Evolutionary conservation across 2,113 vertebrate genomes (phyloP).

Genomic region (Nothocercus nigrocapillus): DNA sequence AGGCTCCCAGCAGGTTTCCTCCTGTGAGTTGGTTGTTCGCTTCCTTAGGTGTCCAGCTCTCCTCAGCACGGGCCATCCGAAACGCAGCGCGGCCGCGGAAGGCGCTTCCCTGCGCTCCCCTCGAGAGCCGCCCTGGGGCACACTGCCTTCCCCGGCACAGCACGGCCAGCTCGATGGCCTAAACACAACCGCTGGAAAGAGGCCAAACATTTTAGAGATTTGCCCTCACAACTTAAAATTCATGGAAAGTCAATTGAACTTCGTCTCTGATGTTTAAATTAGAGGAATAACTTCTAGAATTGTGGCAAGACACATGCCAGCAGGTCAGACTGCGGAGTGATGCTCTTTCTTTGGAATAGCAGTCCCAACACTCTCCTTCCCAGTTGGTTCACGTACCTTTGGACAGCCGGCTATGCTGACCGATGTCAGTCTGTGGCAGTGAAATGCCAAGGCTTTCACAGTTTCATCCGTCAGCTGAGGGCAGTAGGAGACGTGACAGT

Average conservation of each 20-base stretch:
- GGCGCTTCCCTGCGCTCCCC: not conserved
- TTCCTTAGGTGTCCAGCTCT: no score
- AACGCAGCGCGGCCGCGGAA: not conserved
- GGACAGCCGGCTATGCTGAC: conserved; percentile 76
- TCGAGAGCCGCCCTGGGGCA: not conserved
- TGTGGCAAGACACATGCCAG: not conserved
- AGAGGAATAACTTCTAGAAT: not conserved
- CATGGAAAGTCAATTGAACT: not conserved
- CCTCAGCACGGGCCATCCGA: not conserved
- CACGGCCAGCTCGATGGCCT: not conserved
- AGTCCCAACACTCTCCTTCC: not conserved
- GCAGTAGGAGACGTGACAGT: conserved; percentile 79
- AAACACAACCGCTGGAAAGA: not conserved
- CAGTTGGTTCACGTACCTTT: conserved; percentile 72
- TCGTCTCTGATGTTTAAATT: not conserved
- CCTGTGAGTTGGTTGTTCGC: no score
- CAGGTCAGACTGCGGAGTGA: not conserved
- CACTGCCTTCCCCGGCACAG: not conserved
- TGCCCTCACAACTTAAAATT: not conserved
- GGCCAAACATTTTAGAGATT: not conserved
- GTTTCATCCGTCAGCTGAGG: conserved; percentile 75
- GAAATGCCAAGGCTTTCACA: conserved; percentile 77
- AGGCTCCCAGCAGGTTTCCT: no score
- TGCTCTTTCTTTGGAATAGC: not conserved
- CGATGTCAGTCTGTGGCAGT: conserved; percentile 74